phyloP scores from a whole-genome alignment of 2,888 invertebrate genomes.

The Helicoverpa assulta region DNA sequence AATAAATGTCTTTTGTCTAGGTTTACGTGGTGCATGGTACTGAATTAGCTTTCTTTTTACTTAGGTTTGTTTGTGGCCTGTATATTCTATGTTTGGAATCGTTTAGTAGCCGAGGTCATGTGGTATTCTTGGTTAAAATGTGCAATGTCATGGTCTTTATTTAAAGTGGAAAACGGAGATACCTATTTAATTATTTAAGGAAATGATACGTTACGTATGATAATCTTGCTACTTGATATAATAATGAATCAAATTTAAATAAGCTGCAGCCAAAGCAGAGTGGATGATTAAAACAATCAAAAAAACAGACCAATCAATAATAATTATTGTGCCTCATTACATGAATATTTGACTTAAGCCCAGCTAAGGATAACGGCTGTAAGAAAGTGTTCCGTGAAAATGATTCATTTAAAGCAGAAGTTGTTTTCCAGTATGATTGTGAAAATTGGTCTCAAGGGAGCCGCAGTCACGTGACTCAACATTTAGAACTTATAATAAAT shows the following conservation, averaged over 20 bases:
- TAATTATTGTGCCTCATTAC: slow-evolving; percentile 6
- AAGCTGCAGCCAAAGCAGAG: no score
- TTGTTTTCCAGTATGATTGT: slow-evolving; percentile 58
- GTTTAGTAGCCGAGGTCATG: slow-evolving; percentile 24
- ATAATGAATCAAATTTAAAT: no score
- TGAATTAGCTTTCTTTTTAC: slow-evolving; percentile 57
- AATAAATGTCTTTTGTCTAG: slow-evolving; percentile 58
- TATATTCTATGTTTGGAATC: slow-evolving; percentile 42
- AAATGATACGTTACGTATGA: no score
- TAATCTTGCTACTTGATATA: no score
- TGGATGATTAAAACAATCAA: no score
- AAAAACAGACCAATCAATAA: neutral
- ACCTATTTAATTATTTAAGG: neutral
- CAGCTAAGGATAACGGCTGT: neutral
- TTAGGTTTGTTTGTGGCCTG: slow-evolving; percentile 51
- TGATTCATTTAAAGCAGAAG: slow-evolving; percentile 49
- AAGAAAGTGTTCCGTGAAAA: slow-evolving; percentile 23
- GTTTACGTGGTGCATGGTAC: slow-evolving; percentile 63
- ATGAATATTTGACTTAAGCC: slow-evolving; percentile 12
- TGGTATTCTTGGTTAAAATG: slow-evolving; percentile 11
- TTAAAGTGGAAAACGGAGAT: neutral
- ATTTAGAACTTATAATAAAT: slow-evolving; percentile 58
- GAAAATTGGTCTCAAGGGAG: slow-evolving; percentile 60
- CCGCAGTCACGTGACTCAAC: slow-evolving; percentile 57
- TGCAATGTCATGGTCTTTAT: slow-evolving; percentile 41